Conservation (phyloP, 92 coral and sea anemone genomes). For the Porites evermanni region DNA sequence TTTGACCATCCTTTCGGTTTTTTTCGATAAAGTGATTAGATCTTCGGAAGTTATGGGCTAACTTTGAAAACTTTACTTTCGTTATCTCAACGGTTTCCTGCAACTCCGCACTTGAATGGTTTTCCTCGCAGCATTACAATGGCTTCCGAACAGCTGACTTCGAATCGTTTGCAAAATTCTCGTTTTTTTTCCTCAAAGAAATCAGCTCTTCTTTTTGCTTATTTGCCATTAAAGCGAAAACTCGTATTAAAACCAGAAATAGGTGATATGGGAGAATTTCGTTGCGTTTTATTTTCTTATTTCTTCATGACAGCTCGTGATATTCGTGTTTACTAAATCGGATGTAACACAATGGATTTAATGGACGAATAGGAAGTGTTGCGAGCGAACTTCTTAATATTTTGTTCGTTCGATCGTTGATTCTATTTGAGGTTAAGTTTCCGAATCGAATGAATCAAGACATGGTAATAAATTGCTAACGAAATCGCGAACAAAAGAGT, state of each 20-base stretch:
- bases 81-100: constrained; percentile 91
- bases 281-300: constrained; percentile 51
- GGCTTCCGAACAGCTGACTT: constrained; percentile 95
- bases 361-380: constrained; percentile 40
- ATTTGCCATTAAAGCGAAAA: not conserved
- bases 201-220: not conserved
- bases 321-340: constrained; percentile 53
- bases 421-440: not conserved
- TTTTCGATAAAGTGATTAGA: constrained; percentile 14
- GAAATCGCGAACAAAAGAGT: constrained; percentile 28
- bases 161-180: constrained; percentile 44
- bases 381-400: not conserved
- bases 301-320: constrained; percentile 42
- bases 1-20: not conserved
- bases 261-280: constrained; percentile 37
- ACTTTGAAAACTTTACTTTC: constrained; percentile 19
- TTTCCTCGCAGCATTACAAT: constrained; percentile 87
- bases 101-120: constrained; percentile 88
- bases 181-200: not conserved
- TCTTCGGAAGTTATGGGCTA: constrained; percentile 16
- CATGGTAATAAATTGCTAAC: not conserved
- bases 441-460: constrained; percentile 20
- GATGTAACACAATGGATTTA: constrained; percentile 71
- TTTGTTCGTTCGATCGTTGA: not conserved
- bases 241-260: constrained; percentile 3